Evolutionary conservation across 2,888 invertebrate genomes (phyloP).

Genomic region (Ceramica pisi): DNA sequence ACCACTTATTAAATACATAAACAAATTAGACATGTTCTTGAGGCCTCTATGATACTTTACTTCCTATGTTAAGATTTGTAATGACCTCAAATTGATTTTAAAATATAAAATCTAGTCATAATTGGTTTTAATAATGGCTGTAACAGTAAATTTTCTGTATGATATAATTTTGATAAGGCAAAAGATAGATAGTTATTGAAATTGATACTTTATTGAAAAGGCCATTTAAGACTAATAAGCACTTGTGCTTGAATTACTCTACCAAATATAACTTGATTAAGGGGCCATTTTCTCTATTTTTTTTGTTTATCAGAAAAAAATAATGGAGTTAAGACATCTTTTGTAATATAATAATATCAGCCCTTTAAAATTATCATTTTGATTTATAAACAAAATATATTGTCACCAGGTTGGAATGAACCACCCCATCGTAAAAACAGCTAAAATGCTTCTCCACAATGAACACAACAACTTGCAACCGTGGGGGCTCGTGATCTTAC

Average conservation of each 20-base stretch:
- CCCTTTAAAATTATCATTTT: background rate
- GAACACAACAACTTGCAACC: conserved; percentile 96
- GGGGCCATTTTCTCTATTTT: background rate
- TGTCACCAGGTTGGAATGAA: conserved; percentile 93
- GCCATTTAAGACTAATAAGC: background rate
- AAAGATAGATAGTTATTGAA: background rate
- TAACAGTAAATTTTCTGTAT: conserved; percentile 12
- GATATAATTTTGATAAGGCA: conserved; percentile 36
- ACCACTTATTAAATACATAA: conserved; percentile 22
- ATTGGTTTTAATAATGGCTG: background rate
- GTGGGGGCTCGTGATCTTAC: conserved; percentile 95
- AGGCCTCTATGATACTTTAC: conserved; percentile 2
- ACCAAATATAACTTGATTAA: background rate
- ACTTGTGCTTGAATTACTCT: too few species aligned
- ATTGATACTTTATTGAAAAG: background rate
- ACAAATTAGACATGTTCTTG: conserved; percentile 47
- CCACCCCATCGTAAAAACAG: conserved; percentile 96
- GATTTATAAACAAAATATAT: background rate
- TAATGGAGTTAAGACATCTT: background rate
- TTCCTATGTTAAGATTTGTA: conserved; percentile 3
- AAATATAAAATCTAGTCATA: background rate
- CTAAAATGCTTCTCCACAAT: conserved; percentile 95
- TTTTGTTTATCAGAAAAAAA: background rate
- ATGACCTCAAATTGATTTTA: conserved; percentile 12
- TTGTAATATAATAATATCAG: background rate